Evolutionary conservation across 2,113 vertebrate genomes (phyloP).

Genomic region (pig (Sus scrofa)): DNA sequence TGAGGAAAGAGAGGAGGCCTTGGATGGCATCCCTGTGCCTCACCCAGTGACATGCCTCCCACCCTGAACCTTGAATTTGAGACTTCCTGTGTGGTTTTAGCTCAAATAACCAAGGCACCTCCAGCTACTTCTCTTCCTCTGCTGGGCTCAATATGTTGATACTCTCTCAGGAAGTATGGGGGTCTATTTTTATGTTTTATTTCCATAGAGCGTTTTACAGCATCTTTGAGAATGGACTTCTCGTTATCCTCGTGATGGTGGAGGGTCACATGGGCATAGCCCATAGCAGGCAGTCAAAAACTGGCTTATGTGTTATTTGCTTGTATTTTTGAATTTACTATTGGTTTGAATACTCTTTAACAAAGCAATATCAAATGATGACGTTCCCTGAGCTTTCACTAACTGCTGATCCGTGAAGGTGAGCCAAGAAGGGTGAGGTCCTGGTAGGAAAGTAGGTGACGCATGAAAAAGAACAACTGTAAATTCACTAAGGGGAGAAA

Average conservation of each 20-base stretch:
- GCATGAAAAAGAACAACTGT: not conserved
- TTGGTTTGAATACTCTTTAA: not conserved
- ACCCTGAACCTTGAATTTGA: not conserved
- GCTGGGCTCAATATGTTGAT: not conserved
- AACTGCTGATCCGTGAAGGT: not conserved
- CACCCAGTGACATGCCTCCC: too few species aligned
- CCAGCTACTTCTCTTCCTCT: not conserved
- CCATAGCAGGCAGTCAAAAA: not conserved
- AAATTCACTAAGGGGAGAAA: not conserved
- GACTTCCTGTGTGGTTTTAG: conserved; percentile 67
- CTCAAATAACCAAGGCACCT: not conserved
- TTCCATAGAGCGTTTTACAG: not conserved
- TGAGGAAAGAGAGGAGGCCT: not conserved
- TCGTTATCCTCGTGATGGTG: not conserved
- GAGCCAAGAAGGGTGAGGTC: not conserved
- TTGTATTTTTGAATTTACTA: not conserved
- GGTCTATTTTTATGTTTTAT: conserved; percentile 38
- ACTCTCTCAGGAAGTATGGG: conserved; percentile 50
- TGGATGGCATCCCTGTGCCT: not conserved
- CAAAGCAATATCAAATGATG: not conserved
- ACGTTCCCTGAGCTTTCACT: not conserved
- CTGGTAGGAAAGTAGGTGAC: not conserved
- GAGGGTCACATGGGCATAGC: not conserved
- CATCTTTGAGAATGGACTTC: not conserved
- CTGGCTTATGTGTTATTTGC: not conserved